These are phyloP conservation scores for Leptobrachium leishanense DNA, from an alignment of 2,113 vertebrate species.

Conservation along the genomic window DNA sequence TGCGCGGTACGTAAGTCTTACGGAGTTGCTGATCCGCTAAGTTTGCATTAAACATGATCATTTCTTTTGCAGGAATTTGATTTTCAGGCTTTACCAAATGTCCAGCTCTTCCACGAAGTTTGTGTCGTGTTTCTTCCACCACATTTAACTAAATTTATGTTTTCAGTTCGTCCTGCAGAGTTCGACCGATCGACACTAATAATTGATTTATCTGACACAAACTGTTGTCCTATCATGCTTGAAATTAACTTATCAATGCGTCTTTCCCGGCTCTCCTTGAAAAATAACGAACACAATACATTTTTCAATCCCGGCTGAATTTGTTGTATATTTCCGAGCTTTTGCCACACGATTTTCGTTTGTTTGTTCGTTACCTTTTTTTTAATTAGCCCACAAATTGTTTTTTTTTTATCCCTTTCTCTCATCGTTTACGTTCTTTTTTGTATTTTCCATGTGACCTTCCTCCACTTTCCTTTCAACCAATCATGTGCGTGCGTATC, in stretches of 20 bases:
- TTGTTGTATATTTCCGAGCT: constrained; percentile 36
- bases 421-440: constrained; percentile 91
- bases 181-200: not conserved
- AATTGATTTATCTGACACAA: constrained; percentile 9
- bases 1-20: too few relatives aligned
- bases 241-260: constrained; percentile 23
- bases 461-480: constrained; percentile 87
- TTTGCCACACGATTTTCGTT: constrained; percentile 30
- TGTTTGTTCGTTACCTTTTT: constrained; percentile 58
- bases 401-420: constrained; percentile 62
- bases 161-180: constrained; percentile 22
- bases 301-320: constrained; percentile 2
- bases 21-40: not conserved
- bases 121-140: constrained; percentile 49
- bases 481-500: constrained; percentile 90
- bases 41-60: not conserved
- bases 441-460: constrained; percentile 89
- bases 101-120: constrained; percentile 11
- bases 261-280: constrained; percentile 1
- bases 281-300: constrained; percentile 1
- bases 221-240: constrained; percentile 18
- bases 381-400: constrained; percentile 83
- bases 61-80: constrained; percentile 14
- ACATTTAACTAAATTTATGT: constrained; percentile 58
- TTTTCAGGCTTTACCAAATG: not conserved